These are phyloP conservation scores for Sebastes kiyomatsui DNA, from an alignment of 2,797 vertebrate species.

Conservation along the genomic window DNA sequence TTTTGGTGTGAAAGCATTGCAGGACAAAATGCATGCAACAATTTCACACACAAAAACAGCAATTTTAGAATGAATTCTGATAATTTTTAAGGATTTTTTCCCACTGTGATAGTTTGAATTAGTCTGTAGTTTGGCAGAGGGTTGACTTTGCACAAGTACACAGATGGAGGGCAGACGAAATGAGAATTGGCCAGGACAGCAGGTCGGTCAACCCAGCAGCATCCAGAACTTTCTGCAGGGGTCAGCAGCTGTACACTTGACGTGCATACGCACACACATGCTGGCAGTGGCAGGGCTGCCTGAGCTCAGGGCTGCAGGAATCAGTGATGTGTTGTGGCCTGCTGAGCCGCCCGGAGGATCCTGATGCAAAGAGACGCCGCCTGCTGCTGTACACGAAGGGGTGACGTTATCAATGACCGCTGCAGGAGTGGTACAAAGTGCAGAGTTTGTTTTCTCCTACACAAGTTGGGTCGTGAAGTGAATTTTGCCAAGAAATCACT, in stretches of 20 bases:
- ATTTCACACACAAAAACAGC: not conserved
- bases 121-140: not conserved
- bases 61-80: not conserved
- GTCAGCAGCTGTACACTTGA: slow-evolving; percentile 57
- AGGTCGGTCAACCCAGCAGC: slow-evolving; percentile 30
- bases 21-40: not conserved
- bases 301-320: slow-evolving; percentile 31
- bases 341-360: slow-evolving; percentile 27
- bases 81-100: not conserved
- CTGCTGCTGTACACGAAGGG: slow-evolving; percentile 23
- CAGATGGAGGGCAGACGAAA: slow-evolving; percentile 5
- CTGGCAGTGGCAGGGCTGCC: slow-evolving; percentile 38
- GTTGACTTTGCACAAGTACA: slow-evolving; percentile 22
- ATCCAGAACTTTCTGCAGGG: slow-evolving; percentile 43
- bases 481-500: slow-evolving; percentile 25
- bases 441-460: slow-evolving; percentile 17
- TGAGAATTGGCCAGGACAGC: not conserved
- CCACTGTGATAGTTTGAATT: not conserved
- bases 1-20: not conserved
- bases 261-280: slow-evolving; percentile 9
- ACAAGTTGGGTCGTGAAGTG: slow-evolving; percentile 10
- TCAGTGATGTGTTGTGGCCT: slow-evolving; percentile 43
- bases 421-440: not conserved
- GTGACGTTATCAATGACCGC: slow-evolving; percentile 24
- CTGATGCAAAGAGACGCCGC: slow-evolving; percentile 53